These are phyloP conservation scores for Crotalus viridis DNA, from an alignment of 2,113 vertebrate species.

Conservation along the genomic window DNA sequence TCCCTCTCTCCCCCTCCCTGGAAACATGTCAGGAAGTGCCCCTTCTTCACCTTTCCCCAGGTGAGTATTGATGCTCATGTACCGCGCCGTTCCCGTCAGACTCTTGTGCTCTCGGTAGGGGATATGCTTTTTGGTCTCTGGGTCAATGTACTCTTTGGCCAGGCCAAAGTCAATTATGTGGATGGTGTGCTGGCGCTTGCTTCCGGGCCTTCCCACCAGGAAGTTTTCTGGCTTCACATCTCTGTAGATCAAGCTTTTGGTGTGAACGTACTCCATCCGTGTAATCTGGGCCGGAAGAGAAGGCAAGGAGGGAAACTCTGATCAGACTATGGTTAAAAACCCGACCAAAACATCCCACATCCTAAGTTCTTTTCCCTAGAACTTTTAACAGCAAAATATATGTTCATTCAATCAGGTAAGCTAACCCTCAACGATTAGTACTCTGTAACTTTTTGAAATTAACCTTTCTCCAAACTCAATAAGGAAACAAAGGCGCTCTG, in stretches of 20 bases:
- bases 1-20: not conserved
- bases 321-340: not conserved
- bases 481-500: not conserved
- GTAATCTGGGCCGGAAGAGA: constrained; percentile 78
- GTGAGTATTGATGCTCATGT: constrained; percentile 99
- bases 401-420: not conserved
- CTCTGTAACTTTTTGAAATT: not conserved
- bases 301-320: not conserved
- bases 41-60: constrained; percentile 85
- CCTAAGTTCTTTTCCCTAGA: not conserved
- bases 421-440: not conserved
- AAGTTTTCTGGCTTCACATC: constrained; percentile 98
- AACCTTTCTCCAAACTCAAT: not conserved
- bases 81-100: constrained; percentile 94
- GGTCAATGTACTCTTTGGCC: constrained; percentile 99
- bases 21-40: rapidly evolving
- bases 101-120: constrained; percentile 99
- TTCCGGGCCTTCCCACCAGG: constrained; percentile 92
- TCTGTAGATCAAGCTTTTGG: constrained; percentile 96
- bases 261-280: constrained; percentile 96
- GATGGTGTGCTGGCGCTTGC: constrained; percentile 93
- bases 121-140: constrained; percentile 99
- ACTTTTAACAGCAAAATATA: not conserved
- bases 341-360: not conserved
- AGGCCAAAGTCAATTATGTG: constrained; percentile 99